Evolutionary conservation across 2,797 vertebrate species (phyloP).

Genomic region (Molossus alvarezi): DNA sequence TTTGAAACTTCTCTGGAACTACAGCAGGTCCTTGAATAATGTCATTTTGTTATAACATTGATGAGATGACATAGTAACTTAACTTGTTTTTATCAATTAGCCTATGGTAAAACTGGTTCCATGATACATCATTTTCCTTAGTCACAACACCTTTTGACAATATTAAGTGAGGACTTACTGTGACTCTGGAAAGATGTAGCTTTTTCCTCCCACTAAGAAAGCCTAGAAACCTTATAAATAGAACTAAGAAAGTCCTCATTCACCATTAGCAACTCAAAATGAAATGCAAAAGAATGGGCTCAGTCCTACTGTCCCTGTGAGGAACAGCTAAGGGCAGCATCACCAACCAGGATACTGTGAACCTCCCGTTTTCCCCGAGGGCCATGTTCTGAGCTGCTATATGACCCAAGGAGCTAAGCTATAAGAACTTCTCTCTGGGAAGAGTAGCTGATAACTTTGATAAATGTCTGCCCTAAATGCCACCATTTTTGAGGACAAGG

Average conservation of each 20-base stretch:
- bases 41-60: background rate
- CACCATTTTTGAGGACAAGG: constrained; percentile 42
- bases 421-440: constrained; percentile 21
- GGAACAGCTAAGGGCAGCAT: background rate
- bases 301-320: background rate
- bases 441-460: constrained; percentile 21
- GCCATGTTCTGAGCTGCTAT: background rate
- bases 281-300: background rate
- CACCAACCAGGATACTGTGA: constrained; percentile 10
- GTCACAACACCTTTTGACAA: background rate
- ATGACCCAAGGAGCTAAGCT: background rate
- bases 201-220: constrained; percentile 58
- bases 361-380: background rate
- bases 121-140: background rate
- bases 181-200: constrained; percentile 16
- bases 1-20: background rate
- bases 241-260: constrained; percentile 36
- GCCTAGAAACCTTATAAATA: constrained; percentile 23
- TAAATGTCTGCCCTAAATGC: constrained; percentile 54
- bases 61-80: background rate
- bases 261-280: constrained; percentile 48
- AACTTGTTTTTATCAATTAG: background rate
- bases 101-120: background rate
- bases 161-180: background rate
- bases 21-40: background rate